Percentiles rank a stretch among this genome's conserved stretches.
Conservation (phyloP, 2,113 vertebrate species). For the Zapornia atra region DNA sequence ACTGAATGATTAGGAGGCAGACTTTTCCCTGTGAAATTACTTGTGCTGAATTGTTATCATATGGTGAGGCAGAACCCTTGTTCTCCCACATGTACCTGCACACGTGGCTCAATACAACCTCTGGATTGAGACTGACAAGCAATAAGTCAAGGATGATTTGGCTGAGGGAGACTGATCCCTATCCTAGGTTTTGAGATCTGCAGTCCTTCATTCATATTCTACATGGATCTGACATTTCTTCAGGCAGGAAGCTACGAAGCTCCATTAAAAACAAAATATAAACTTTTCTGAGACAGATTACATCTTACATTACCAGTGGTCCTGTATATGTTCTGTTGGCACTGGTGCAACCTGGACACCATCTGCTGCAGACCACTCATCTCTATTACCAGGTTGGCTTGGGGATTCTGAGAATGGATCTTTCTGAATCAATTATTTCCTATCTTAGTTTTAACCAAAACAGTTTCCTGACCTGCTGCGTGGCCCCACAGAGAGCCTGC, state of each 20-base stretch:
- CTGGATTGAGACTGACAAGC: background rate
- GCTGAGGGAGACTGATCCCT: background rate
- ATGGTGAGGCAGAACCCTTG: background rate
- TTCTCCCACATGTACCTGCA: accelerated
- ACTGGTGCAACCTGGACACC: background rate
- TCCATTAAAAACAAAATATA: background rate
- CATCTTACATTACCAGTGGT: background rate
- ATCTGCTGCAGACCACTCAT: background rate
- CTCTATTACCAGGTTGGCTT: background rate
- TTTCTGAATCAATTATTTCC: background rate
- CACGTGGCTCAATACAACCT: background rate
- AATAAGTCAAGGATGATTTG: background rate
- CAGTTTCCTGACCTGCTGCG: background rate
- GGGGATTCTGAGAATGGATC: background rate
- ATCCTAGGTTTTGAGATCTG: background rate
- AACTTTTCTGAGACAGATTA: background rate
- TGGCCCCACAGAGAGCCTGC: background rate
- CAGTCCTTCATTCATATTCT: background rate
- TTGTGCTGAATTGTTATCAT: accelerated
- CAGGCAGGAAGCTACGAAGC: background rate
- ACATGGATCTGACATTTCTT: background rate
- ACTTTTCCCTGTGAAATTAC: background rate
- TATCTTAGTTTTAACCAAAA: background rate
- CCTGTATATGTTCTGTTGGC: background rate
- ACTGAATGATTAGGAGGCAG: background rate